Evolutionary conservation across 2,797 vertebrate genomes (phyloP), one percentile per base, ranked within the genome.

Genomic region (Xenentodon cancila): DNA sequence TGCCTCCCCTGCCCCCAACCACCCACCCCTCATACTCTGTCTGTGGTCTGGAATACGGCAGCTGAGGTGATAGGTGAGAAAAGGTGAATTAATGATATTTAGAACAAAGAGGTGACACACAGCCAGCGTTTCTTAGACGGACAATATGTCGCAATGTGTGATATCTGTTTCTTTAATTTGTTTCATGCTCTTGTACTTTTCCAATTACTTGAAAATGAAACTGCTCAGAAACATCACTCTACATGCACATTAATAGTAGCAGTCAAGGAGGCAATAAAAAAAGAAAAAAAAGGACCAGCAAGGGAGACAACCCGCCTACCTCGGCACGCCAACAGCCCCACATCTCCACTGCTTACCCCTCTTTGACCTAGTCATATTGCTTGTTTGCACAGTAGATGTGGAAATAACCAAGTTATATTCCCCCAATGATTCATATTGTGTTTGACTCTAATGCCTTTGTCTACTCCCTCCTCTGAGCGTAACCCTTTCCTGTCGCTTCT

Each of bases 331-430:
- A 56, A 21, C n/a, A 45, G 7, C 59, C 43, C 40, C 30, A 60
- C 51, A 58, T 59, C 51, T 50, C 49, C 17, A 32, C 51, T 54
- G 47, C 52, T 47, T 64, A 20, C 59, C 64, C 45, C 57, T 68
- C 49, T 52, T 61, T 78, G 66, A 82, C 75, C 83, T 53, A 37
- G 78, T 83, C 71, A 79, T 89, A 83, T 87, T 64, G 84, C 56
- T 60, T 81, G 77, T 91, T 91, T 89, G 82, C 83, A 71, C 79
- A 84, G 83, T 73, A 59, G 59, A 82, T 73, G 62, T 55, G 45
- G 73, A 80, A 82, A 81, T 58, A 71, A 66, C 66, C 60, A 51
- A 71, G 67, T 82, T 79, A 58, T 68, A 65, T 47, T 25, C 40
- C 73, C 67, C 68, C 63, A 40, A 17, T 72, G 51, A 81, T 71